Evolutionary conservation across 2,113 vertebrate species (phyloP), one percentile per base, ranked within the genome.

Genomic region (Entelurus aequoreus): DNA sequence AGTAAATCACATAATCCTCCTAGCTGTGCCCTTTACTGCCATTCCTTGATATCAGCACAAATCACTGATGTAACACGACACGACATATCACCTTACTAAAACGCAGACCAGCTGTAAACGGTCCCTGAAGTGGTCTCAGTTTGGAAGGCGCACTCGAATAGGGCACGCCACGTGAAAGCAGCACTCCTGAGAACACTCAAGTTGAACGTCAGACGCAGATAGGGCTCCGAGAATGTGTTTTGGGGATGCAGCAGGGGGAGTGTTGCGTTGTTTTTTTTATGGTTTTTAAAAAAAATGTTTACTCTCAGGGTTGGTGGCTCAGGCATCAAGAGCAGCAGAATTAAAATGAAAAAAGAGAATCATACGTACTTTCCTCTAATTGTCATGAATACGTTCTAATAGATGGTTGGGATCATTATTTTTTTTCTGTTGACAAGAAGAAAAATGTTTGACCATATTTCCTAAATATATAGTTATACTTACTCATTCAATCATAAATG

Each of bases 41-140:
- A 65, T 79, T 73, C 70, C 72, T 74, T 35, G 52, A 66, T 55
- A 74, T 76, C 71, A 71, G 69, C 35, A 67, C 76, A 60, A 69
- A 54, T 61, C 68, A 66, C 46, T 5, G 38, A 72, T 15, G 54
- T 58, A 75, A 79, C 66, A 9, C 60, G 37, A 48, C 51, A 69
- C 63, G 70, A 71, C 78, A 68, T 74, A 72, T 84, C 74, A 50
- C 49, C 63, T 84, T 79, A 73, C 82, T 61, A 63, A 75, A 75
- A 74, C 55, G 67, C 76, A 75, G 36, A 68, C 28, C 62, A 63
- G 70, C 72, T 69, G 59, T 63, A 63, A 83, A 74, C 4, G 64
- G 70, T 81, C 60, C 67, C 73, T 15, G 21, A 64, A 78, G 72
- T 65, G 36, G 56, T 35, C 21, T 60, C 48, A 4, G 46, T 51